Evolutionary conservation across 2,113 vertebrate species (phyloP).

Genomic region (Prinia subflava): DNA sequence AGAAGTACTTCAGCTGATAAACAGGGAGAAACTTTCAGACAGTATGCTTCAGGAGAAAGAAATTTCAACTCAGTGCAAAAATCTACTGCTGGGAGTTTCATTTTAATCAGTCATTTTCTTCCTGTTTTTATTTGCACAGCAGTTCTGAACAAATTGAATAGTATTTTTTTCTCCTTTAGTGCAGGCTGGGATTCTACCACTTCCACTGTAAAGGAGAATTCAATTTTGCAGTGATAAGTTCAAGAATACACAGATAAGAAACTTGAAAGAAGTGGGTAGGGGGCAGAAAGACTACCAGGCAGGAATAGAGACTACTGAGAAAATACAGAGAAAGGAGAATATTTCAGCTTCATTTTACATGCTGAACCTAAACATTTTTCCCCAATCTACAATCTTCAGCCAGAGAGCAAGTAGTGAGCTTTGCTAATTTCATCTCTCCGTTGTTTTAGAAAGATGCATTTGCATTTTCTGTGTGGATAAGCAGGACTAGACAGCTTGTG

Average conservation of each 20-base stretch:
- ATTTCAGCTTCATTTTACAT: neutral
- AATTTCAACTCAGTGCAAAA: neutral
- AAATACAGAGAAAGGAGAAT: neutral
- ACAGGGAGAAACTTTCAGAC: neutral
- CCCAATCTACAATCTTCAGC: neutral
- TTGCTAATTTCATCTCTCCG: neutral
- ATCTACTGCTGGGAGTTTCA: neutral
- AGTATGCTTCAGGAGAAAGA: neutral
- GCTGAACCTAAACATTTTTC: neutral
- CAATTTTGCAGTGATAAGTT: neutral
- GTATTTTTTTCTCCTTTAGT: neutral
- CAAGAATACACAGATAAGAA: conserved; percentile 5
- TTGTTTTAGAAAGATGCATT: conserved; percentile 27
- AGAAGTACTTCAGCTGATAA: neutral
- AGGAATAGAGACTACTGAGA: neutral
- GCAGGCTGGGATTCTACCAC: neutral
- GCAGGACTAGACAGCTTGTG: neutral
- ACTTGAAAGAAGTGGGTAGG: neutral
- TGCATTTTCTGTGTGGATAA: conserved; percentile 9
- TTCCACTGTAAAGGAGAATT: conserved; percentile 19
- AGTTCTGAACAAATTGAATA: conserved; percentile 33
- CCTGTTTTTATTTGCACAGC: conserved; percentile 41
- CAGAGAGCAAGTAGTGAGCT: neutral
- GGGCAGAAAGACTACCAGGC: neutral
- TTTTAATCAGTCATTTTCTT: conserved; percentile 30